A percentile compares a stretch with the other conserved stretches of the same genome.
phyloP scores from a whole-genome alignment of 2,113 vertebrate genomes.

The Callipepla squamata region DNA sequence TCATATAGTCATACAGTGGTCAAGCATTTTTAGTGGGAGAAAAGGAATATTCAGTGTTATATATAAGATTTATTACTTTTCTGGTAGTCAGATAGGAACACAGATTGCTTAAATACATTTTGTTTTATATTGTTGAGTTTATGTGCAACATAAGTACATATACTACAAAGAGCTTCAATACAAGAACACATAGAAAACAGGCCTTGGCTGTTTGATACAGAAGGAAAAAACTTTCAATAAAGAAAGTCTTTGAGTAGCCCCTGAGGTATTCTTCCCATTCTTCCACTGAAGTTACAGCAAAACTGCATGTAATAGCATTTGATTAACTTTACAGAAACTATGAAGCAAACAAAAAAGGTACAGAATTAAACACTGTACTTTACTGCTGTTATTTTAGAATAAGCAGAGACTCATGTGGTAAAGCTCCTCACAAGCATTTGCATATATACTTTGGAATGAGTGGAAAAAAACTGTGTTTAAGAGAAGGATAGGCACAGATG shows the following conservation, averaged over 20 bases:
- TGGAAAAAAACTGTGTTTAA: not conserved
- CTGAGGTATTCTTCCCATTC: not conserved
- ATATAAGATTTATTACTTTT: not conserved
- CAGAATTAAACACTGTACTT: not conserved
- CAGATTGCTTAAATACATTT: not conserved
- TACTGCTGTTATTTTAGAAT: not conserved
- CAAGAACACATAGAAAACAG: not conserved
- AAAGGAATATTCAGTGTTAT: not conserved
- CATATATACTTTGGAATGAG: not conserved
- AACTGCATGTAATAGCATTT: not conserved
- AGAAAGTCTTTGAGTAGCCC: not conserved
- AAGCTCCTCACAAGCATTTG: not conserved
- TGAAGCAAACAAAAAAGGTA: not conserved
- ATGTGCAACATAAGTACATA: not conserved
- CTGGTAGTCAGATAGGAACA: not conserved
- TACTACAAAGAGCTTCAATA: not conserved
- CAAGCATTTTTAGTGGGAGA: not conserved
- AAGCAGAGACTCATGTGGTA: fast-evolving
- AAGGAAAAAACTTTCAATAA: not conserved
- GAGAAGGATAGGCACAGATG: not conserved
- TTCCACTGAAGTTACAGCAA: not conserved
- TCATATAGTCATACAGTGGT: not conserved
- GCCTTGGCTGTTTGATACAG: not conserved
- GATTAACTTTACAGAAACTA: not conserved
- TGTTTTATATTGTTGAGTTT: fast-evolving